A percentile compares a stretch with the other conserved stretches of the same genome.
These are phyloP conservation scores for Cantharis nigra DNA, from an alignment of 2,888 invertebrate genomes.

Conservation along the genomic window DNA sequence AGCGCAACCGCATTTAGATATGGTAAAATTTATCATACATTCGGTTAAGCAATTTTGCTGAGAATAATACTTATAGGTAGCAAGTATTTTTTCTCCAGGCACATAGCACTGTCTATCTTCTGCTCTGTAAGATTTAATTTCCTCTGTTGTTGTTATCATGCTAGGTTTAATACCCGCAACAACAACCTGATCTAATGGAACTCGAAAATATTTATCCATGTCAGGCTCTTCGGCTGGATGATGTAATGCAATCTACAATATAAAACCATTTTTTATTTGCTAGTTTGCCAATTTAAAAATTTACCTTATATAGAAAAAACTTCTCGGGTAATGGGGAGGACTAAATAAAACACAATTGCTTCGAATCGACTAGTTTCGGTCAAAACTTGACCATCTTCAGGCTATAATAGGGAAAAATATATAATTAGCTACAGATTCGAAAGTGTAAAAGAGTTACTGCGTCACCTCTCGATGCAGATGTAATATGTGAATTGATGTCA, in stretches of 20 bases:
- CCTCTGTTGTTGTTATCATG: constrained; percentile 38
- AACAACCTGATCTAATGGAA: constrained; percentile 37
- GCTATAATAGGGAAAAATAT: no score
- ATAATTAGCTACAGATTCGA: no score
- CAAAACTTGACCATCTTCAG: no score
- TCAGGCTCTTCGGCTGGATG: constrained; percentile 44
- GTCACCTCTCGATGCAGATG: no score
- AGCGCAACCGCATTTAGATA: neutral
- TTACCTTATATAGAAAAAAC: constrained; percentile 7
- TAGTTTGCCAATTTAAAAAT: neutral
- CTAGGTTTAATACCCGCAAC: constrained; percentile 34
- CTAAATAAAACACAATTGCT: no score
- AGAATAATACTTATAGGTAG: constrained; percentile 39
- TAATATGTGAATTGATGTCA: no score
- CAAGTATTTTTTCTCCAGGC: constrained; percentile 36
- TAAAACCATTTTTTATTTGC: neutral
- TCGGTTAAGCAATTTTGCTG: constrained; percentile 41
- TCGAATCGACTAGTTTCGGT: no score
- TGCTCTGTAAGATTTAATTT: constrained; percentile 33
- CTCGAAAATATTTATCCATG: constrained; percentile 35
- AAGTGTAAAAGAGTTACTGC: no score
- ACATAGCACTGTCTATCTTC: constrained; percentile 39
- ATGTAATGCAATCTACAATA: constrained; percentile 33
- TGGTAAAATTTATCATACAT: constrained; percentile 40
- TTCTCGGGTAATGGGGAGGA: no score